These are phyloP conservation scores for Cordilura impudica DNA, from an alignment of 2,888 invertebrate genomes.

Conservation along the genomic window DNA sequence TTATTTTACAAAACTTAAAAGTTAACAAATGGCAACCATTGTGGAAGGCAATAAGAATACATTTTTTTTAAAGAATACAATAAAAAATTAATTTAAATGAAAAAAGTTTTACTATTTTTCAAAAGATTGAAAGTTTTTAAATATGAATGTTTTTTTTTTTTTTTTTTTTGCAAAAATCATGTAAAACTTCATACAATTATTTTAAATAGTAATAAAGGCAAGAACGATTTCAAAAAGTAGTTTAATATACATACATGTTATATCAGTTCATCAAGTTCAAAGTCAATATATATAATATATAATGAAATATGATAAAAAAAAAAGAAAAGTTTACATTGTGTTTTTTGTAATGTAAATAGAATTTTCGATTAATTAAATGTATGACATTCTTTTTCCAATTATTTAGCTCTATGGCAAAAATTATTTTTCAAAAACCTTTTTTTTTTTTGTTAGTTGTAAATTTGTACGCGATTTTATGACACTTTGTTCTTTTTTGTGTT, in stretches of 20 bases:
- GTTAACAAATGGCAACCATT: slow-evolving; percentile 54
- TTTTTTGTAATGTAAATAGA: slow-evolving; percentile 8
- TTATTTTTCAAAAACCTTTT: slow-evolving; percentile 18
- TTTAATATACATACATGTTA: too few species aligned
- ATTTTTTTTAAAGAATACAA: slow-evolving; percentile 22
- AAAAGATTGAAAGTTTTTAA: not conserved
- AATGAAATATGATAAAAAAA: not conserved
- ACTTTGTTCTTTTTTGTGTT: slow-evolving; percentile 41
- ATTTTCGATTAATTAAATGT: slow-evolving; percentile 7
- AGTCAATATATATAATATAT: slow-evolving; percentile 22
- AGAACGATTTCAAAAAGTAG: slow-evolving; percentile 7
- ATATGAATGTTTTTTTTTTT: too few species aligned
- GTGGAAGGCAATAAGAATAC: slow-evolving; percentile 51
- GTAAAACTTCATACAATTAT: not conserved
- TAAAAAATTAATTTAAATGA: slow-evolving; percentile 12
- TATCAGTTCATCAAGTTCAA: slow-evolving; percentile 28
- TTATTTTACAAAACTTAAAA: slow-evolving; percentile 45
- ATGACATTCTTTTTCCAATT: not conserved
- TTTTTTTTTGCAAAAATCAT: too few species aligned
- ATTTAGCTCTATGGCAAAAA: not conserved
- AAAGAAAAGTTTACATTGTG: slow-evolving; percentile 20
- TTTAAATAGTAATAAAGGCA: slow-evolving; percentile 10
- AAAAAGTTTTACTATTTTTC: not conserved
- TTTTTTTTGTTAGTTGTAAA: slow-evolving; percentile 46
- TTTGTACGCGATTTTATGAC: slow-evolving; percentile 61